Percentiles rank a stretch among this genome's conserved stretches.
These are phyloP conservation scores for Catocala sponsa DNA, from an alignment of 2,888 invertebrate genomes.

Conservation along the genomic window DNA sequence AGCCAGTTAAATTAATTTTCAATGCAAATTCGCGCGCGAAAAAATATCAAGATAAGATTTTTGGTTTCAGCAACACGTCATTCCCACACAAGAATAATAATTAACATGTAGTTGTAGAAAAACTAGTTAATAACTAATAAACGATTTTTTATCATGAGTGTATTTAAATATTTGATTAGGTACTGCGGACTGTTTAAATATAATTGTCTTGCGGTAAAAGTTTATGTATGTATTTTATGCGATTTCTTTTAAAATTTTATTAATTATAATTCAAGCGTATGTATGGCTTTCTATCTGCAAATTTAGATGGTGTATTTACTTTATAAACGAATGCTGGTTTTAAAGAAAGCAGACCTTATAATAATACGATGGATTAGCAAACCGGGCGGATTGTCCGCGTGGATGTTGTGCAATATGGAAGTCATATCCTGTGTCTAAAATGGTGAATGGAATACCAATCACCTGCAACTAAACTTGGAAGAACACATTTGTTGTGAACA, in stretches of 20 bases:
- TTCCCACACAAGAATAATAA: slow-evolving; percentile 24
- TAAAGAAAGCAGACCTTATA: no score
- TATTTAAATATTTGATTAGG: slow-evolving; percentile 2
- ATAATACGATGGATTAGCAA: background rate
- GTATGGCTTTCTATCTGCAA: slow-evolving; percentile 21
- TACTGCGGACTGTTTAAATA: background rate
- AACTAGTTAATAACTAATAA: background rate
- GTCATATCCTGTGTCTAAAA: slow-evolving; percentile 3
- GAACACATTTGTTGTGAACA: no score
- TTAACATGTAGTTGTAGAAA: slow-evolving; percentile 17
- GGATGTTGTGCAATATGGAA: background rate
- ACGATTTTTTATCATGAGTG: background rate
- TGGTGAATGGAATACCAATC: background rate
- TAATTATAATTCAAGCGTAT: slow-evolving; percentile 6
- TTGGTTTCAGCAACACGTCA: slow-evolving; percentile 15
- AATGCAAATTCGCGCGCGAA: slow-evolving; percentile 35
- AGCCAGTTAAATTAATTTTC: slow-evolving; percentile 29
- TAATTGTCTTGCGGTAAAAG: slow-evolving; percentile 6
- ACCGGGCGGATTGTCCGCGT: background rate
- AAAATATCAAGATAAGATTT: slow-evolving; percentile 19
- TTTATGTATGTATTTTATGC: slow-evolving; percentile 4
- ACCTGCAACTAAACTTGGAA: background rate
- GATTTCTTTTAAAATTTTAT: slow-evolving; percentile 2
- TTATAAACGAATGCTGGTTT: no score
- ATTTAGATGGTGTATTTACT: slow-evolving; percentile 3